Percentiles rank a stretch among this genome's conserved stretches.
phyloP scores from a whole-genome alignment of 2,113 vertebrate species.

The Antigone vipio region DNA sequence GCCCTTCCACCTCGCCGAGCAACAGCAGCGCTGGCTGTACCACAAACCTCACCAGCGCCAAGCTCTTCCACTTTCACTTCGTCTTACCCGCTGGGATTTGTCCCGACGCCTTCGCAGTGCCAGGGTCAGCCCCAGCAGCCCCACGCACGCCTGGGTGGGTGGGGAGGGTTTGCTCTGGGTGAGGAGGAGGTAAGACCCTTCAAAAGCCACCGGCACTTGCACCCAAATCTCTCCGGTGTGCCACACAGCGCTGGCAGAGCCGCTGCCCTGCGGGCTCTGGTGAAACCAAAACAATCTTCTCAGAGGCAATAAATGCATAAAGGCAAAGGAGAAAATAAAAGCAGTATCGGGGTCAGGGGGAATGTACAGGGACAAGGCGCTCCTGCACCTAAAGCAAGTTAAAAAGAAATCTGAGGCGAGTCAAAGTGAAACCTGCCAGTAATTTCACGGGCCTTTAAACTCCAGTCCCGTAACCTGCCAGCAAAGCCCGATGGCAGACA shows the following conservation, averaged over 20 bases:
- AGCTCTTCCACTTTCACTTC: conserved; percentile 26
- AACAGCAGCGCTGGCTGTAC: neutral
- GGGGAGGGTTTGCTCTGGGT: neutral
- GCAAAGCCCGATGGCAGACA: neutral
- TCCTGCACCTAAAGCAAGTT: neutral
- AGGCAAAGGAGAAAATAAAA: neutral
- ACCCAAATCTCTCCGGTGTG: fast-evolving
- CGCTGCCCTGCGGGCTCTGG: fast-evolving
- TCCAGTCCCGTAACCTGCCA: neutral
- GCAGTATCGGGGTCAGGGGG: no score
- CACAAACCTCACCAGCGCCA: neutral
- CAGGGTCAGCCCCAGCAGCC: neutral
- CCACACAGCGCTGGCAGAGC: neutral
- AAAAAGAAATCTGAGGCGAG: neutral
- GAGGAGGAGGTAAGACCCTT: neutral
- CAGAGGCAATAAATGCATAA: neutral
- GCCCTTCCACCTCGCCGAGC: neutral
- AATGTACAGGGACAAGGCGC: neutral
- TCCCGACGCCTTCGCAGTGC: fast-evolving
- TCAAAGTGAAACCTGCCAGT: neutral
- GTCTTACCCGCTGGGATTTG: conserved; percentile 15
- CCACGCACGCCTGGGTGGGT: fast-evolving
- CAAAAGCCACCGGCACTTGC: neutral
- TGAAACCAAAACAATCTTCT: neutral
- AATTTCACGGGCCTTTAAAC: neutral